Base-by-base conservation (phyloP, 1,140 invertebrate species). In the Halictus rubicundus region DNA sequence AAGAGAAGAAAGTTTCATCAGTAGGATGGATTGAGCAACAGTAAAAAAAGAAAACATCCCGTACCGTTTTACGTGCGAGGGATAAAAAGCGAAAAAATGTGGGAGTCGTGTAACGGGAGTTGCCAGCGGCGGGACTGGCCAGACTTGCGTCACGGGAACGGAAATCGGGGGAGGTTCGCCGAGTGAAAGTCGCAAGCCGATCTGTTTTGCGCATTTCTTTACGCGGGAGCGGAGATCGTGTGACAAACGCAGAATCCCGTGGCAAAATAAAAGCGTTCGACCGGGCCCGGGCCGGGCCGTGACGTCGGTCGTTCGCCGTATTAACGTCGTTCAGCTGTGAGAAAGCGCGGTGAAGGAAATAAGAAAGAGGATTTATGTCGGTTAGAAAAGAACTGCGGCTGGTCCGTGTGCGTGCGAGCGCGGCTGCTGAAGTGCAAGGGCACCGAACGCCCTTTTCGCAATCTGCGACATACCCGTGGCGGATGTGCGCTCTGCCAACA, bases 231-330 rank as follows among this genome's bases (percentile, higher is more conserved):
- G 61, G 42, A 3, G 81, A 80, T 84, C 82, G 82, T 88, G 87
- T 88, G 87, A 84, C 76, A 88, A 86, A 85, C 59, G 57, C 42
- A 63, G 68, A 81, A 59, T 52, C 68, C 65, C 57, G 72, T n/a
- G 76, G 84, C 42, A 88, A 78, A 84, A 88, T 83, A 87, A 83
- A 88, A 88, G 73, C 68, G 74, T 23, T 59, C 66, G 60, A 71
- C 54, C 42, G 57, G n/a, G n/a, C n/a, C n/a, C n/a, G n/a, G n/a
- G n/a, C n/a, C 32, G 61, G 32, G 2, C 49, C 39, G 78, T 86
- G 87, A 88, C 87, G 87, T 84, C 65, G 72, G 57, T 73, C 42
- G 32, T 46, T 60, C 73, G 71, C 73, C 52, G 63, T 74, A 65
- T 66, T 68, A 78, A 85, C 69, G 68, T 73, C 64, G 73, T 76